Conservation (phyloP, 2,113 vertebrate species). For the Oreochromis tanganicae region DNA sequence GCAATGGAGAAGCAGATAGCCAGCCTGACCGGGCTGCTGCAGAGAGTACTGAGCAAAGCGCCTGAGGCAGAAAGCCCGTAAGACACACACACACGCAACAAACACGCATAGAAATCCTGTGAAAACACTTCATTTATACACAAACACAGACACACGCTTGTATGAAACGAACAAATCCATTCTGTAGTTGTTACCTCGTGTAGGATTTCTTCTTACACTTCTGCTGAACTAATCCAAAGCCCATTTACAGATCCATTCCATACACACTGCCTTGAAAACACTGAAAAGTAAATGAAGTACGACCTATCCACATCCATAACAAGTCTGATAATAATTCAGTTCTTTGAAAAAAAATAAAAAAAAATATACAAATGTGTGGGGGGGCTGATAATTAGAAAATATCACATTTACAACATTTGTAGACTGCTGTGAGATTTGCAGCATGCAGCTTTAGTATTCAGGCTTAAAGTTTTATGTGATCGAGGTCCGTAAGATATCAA, state of each 20-base stretch:
- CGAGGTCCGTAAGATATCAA: neutral
- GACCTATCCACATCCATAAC: neutral
- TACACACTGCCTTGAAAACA: neutral
- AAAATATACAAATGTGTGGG: neutral
- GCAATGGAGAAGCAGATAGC: constrained; percentile 99
- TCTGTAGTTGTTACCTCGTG: neutral
- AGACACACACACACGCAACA: constrained; percentile 5
- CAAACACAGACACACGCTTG: neutral
- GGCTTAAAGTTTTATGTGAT: neutral
- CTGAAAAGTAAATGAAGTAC: neutral
- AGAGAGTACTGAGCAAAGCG: constrained; percentile 88
- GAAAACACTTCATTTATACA: neutral
- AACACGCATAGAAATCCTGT: neutral
- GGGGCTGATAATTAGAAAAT: neutral
- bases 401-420: neutral
- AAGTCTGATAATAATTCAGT: neutral
- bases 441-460: neutral
- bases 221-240: neutral
- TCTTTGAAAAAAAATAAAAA: neutral
- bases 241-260: neutral
- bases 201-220: neutral
- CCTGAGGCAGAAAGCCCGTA: constrained; percentile 88
- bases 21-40: constrained; percentile 92
- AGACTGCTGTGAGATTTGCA: neutral
- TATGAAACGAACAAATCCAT: neutral